Conservation (phyloP, 1,140 invertebrate species). For the Drosophila insularis region DNA sequence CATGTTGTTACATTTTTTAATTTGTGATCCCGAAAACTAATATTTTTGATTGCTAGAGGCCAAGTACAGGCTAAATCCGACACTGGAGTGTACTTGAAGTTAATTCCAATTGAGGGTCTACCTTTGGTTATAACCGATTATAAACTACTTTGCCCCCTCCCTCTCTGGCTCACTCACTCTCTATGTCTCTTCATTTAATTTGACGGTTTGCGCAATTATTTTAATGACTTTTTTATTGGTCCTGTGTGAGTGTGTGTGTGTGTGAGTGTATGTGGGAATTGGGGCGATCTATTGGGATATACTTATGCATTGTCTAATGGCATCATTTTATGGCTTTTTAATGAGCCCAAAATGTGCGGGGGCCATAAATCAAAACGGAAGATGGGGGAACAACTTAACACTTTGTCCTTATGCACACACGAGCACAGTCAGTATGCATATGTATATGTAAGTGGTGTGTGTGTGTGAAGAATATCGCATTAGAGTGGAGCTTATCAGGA, state of each 20-base stretch:
- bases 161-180: background rate
- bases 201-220: conserved; percentile 27
- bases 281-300: conserved; percentile 19
- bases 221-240: conserved; percentile 48
- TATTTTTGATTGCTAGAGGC: no score
- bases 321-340: conserved; percentile 63
- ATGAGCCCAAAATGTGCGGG: conserved; percentile 53
- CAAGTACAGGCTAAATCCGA: no score
- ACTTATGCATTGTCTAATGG: conserved; percentile 37
- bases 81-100: no score
- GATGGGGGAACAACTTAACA: conserved; percentile 54
- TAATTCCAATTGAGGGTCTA: no score
- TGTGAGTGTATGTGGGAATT: background rate
- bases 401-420: conserved; percentile 26
- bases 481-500: conserved; percentile 59
- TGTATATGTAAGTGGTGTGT: conserved; percentile 10
- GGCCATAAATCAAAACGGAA: conserved; percentile 61
- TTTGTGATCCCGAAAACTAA: no score
- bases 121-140: background rate
- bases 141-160: background rate
- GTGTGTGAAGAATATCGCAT: conserved; percentile 46
- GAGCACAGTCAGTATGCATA: background rate
- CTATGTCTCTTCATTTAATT: background rate
- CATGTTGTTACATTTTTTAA: no score
- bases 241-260: background rate